Conservation (phyloP, 2,888 invertebrate species). For the Monopis laevigella region DNA sequence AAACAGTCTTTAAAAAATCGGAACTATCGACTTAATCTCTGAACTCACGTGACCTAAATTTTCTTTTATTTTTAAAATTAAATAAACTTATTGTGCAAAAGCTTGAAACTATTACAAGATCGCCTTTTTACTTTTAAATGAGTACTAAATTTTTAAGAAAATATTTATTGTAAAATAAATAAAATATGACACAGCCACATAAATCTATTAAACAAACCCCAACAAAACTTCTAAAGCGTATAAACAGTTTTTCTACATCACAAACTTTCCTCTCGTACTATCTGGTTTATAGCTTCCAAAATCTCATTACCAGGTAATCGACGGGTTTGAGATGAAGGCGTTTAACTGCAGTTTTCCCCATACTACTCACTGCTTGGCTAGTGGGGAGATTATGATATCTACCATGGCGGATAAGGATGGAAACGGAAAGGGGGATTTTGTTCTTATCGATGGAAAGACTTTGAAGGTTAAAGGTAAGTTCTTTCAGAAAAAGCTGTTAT, state of each 20-base stretch:
- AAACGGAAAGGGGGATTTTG: slow-evolving; percentile 86
- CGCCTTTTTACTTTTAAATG: too few species aligned
- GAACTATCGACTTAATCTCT: too few species aligned
- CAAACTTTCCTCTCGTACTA: slow-evolving; percentile 24
- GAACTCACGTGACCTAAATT: too few species aligned
- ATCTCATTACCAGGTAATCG: slow-evolving; percentile 73
- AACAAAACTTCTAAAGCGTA: slow-evolving; percentile 13
- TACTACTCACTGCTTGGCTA: slow-evolving; percentile 92
- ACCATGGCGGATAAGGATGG: slow-evolving; percentile 91
- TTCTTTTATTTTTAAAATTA: too few species aligned
- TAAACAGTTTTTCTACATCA: slow-evolving; percentile 12
- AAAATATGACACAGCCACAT: too few species aligned
- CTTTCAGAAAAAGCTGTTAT: too few species aligned
- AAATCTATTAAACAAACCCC: too few species aligned
- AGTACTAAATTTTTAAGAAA: too few species aligned
- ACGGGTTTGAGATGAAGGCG: slow-evolving; percentile 79
- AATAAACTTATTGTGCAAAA: too few species aligned
- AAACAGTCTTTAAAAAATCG: too few species aligned
- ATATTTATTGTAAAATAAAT: too few species aligned
- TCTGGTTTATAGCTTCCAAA: slow-evolving; percentile 37
- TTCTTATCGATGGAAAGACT: slow-evolving; percentile 84
- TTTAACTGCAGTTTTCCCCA: slow-evolving; percentile 88
- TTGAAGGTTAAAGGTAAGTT: slow-evolving; percentile 76
- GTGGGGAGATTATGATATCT: slow-evolving; percentile 95
- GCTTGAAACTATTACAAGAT: too few species aligned